A percentile compares a stretch with the other conserved stretches of the same genome.
Conservation (phyloP, 2,888 invertebrate genomes). For the Plagiodera versicolora region DNA sequence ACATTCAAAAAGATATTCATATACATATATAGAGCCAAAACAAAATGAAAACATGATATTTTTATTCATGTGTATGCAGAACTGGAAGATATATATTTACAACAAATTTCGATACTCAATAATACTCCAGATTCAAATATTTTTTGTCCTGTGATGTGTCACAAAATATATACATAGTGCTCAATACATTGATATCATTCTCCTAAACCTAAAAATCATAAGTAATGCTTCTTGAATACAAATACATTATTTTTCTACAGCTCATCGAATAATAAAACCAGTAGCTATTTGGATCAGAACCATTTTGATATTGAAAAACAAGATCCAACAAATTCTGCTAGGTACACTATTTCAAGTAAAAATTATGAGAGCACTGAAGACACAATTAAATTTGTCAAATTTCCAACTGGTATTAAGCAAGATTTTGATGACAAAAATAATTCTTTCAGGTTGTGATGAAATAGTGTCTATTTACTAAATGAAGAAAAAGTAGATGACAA, state of each 20-base stretch:
- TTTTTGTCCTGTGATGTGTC: background rate
- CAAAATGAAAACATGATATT: background rate
- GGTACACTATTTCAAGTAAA: too few species aligned
- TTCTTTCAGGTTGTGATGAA: too few species aligned
- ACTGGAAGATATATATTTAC: slow-evolving; percentile 5
- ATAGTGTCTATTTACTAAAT: too few species aligned
- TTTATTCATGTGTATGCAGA: slow-evolving; percentile 2
- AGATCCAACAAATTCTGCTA: too few species aligned
- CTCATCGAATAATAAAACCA: slow-evolving; percentile 9
- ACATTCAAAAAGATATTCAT: slow-evolving; percentile 5
- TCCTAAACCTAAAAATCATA: slow-evolving; percentile 8
- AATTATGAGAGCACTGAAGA: too few species aligned
- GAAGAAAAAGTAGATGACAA: too few species aligned
- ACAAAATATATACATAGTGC: slow-evolving; percentile 7
- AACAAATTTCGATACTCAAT: slow-evolving; percentile 7
- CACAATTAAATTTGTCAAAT: too few species aligned
- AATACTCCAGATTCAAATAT: slow-evolving; percentile 2
- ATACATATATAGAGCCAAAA: slow-evolving; percentile 2
- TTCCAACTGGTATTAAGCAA: too few species aligned
- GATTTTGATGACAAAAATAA: too few species aligned
- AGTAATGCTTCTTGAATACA: slow-evolving; percentile 9
- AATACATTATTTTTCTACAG: slow-evolving; percentile 3
- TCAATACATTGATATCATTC: background rate
- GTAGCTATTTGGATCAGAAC: background rate
- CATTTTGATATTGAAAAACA: background rate